Evolutionary conservation across 2,113 vertebrate species (phyloP).

Genomic region (Damaliscus lunatus): DNA sequence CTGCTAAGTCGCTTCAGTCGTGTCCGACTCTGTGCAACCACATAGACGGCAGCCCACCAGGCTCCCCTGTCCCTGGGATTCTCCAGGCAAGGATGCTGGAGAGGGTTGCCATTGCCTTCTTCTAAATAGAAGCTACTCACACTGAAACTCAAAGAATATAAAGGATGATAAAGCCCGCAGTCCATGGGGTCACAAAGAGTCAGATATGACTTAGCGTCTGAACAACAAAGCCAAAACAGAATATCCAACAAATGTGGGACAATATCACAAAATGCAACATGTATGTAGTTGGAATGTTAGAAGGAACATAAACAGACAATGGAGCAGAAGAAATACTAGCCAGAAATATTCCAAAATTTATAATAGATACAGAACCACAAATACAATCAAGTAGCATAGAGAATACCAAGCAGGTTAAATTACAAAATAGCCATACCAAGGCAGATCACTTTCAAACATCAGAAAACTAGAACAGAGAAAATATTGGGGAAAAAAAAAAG

Average conservation of each 20-base stretch:
- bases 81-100: no score
- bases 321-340: neutral
- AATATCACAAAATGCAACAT: neutral
- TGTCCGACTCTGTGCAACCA: rapidly evolving
- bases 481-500: neutral
- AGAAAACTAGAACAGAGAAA: neutral
- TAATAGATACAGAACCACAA: neutral
- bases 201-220: neutral
- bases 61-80: neutral
- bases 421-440: neutral
- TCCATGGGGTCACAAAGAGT: neutral
- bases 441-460: neutral
- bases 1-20: neutral
- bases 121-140: neutral
- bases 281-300: neutral
- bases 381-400: neutral
- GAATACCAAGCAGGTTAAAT: neutral
- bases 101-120: no score
- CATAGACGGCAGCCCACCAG: neutral
- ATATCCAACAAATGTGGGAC: neutral
- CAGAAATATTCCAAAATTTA: neutral
- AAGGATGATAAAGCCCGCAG: neutral
- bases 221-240: neutral
- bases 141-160: neutral
- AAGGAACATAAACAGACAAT: neutral